Base-by-base conservation (phyloP, 1,140 invertebrate genomes). In the Diprion similis region DNA sequence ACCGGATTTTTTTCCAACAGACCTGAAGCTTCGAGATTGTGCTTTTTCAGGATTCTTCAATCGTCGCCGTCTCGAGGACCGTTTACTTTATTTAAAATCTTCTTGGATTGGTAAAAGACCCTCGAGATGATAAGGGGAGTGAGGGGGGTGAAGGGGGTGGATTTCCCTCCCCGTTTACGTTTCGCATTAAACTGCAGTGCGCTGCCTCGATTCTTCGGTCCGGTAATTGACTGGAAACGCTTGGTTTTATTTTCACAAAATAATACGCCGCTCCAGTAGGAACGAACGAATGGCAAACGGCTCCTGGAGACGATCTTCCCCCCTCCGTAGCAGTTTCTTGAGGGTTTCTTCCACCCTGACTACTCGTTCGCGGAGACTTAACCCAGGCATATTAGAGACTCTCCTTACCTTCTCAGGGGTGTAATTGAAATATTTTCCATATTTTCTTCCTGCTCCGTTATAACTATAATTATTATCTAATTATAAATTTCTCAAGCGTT, bases 171-270 rank as follows among this genome's bases (percentile, higher is more conserved):
- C 73, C 67, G 73, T 72, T 10, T 46, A 70, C 73, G 73, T 66
- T 67, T 71, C 24, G 24, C 24, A 37, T 37, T 37, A 37, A 37
- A 37, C 24, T 66, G 69, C 66, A 70, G 70, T 24, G 45, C 68
- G 68, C 51, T 71, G 74, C 74, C 79, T 80, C 81, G 77, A 74
- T 77, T 80, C 51, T 71, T 70, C 73, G 74, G 71, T 68, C 71
- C 72, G 76, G 83, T 82, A 84, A 84, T 84, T 84, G 82, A 84
- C 82, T 82, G 80, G 82, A 78, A 83, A 79, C 79, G 81, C 79
- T 82, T 78, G 74, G 79, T 81, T 80, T 79, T 82, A 81, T 82
- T 83, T 80, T 73, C 71, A 51, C n/a, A 59, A 59, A 59, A 59
- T 37, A 37, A 37, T 13, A 11, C 51, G 51, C n/a, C 24, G 6